Evolutionary conservation across 2,888 invertebrate species (phyloP), one percentile per base, ranked within the genome.

Genomic region (Helicoverpa assulta): DNA sequence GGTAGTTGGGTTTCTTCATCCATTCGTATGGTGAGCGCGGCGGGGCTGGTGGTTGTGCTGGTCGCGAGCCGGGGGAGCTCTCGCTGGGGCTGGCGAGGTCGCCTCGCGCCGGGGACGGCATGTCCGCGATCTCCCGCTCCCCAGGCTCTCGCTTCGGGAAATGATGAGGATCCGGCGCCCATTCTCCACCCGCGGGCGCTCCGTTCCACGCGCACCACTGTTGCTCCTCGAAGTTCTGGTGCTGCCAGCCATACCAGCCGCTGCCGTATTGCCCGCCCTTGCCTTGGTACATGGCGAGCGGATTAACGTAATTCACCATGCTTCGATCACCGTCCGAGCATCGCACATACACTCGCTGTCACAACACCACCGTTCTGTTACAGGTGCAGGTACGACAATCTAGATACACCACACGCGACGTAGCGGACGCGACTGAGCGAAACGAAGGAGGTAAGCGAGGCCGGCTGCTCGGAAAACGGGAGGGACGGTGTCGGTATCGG

Each of bases 1-100:
- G 98, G 92, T 98, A 98, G 62, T 98, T 97, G 0, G 98, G 97
- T 91, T 98, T 98, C 92, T 98, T 98, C 97, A 99, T 98, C 99
- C 99, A 99, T 85, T 98, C 98, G 91, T 97, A 99, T 0, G 98
- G 98, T 80, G 98, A 98, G 54, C 98, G 96, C 21, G 97, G 97
- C 37, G 98, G 97, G 51, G 97, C 96, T 55, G 98, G 97, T 86
- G 97, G 91, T 90, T 96, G 90, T 83, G 95, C 89, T 76, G 94
- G 91, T 89, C 94, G 88, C 3, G 96, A 96, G 0, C 96, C 92
- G 1, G 96, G 94, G 0, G 96, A 96, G 3, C 96, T 91, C 70
- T 96, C 93, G 54, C 96, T 96, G 4, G 96, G 96, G 82, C 96
- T 96, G 70, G 96, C 96, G 70, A 96, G 92, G 77, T 96, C 96